Conservation (phyloP, 1,140 invertebrate genomes). For the Agrilus planipennis region DNA sequence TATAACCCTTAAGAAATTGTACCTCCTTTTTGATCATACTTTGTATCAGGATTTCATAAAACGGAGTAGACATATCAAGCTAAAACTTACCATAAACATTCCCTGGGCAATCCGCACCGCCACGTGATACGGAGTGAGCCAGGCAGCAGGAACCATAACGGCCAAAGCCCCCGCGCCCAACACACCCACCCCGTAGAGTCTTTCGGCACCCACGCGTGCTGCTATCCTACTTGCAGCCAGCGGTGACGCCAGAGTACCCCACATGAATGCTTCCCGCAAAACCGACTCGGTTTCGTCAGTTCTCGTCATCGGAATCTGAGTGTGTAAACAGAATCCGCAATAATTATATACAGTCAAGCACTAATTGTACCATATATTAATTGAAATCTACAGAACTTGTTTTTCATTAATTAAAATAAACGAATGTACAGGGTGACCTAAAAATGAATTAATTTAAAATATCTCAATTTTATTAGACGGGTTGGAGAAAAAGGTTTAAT, state of each 20-base stretch:
- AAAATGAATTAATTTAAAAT: too few species aligned
- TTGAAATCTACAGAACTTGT: too few species aligned
- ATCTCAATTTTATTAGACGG: too few species aligned
- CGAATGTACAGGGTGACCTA: too few species aligned
- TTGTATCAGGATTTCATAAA: too few species aligned
- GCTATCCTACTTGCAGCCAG: slow-evolving; percentile 44
- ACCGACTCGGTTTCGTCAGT: slow-evolving; percentile 42
- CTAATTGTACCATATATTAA: too few species aligned
- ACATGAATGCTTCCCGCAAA: slow-evolving; percentile 43
- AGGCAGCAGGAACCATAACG: slow-evolving; percentile 43
- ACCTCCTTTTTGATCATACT: too few species aligned
- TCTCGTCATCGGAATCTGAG: slow-evolving; percentile 36
- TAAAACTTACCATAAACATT: slow-evolving; percentile 39
- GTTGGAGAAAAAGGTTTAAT: too few species aligned
- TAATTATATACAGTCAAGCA: too few species aligned
- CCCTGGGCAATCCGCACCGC: slow-evolving; percentile 43
- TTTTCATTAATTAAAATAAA: too few species aligned
- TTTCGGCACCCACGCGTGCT: slow-evolving; percentile 42
- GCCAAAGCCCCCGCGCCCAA: slow-evolving; percentile 41
- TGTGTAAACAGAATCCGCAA: neutral
- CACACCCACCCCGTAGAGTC: slow-evolving; percentile 42
- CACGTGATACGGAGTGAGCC: slow-evolving; percentile 45
- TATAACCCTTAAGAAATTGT: too few species aligned
- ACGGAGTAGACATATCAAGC: neutral
- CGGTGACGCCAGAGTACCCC: slow-evolving; percentile 44